Percentiles rank a stretch among this genome's conserved stretches.
Conservation (phyloP, 2,113 vertebrate species). For the Phyllopteryx taeniolatus region DNA sequence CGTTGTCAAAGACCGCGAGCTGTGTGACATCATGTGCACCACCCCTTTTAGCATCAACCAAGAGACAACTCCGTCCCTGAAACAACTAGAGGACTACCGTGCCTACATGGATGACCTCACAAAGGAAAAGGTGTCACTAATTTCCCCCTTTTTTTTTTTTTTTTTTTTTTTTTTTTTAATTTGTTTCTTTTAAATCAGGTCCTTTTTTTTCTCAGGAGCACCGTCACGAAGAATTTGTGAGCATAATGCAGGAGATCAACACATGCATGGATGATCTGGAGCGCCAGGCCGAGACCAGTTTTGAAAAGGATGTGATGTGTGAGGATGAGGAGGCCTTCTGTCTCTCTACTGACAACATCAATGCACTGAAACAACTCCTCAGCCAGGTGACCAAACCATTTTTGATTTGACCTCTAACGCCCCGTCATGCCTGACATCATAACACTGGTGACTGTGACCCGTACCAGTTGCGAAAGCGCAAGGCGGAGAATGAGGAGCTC, state of each 20-base stretch:
- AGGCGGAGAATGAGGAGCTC: constrained; percentile 71
- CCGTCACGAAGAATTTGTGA: constrained; percentile 79
- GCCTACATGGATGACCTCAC: constrained; percentile 70
- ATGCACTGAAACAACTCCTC: constrained; percentile 78
- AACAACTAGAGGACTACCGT: constrained; percentile 77
- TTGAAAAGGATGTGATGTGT: constrained; percentile 84
- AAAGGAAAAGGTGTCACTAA: constrained; percentile 75
- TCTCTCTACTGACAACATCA: constrained; percentile 83
- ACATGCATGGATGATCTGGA: constrained; percentile 86
- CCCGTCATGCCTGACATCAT: neutral
- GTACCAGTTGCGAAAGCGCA: constrained; percentile 77
- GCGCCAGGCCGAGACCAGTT: constrained; percentile 81
- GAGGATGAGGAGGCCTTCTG: constrained; percentile 87
- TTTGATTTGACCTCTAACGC: neutral
- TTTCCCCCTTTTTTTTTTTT: neutral
- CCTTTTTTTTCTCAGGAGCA: constrained; percentile 66
- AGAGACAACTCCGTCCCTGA: constrained; percentile 72
- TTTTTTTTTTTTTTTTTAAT: neutral
- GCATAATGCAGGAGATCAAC: constrained; percentile 77
- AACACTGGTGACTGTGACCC: neutral
- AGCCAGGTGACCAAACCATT: constrained; percentile 70
- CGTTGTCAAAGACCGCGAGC: constrained; percentile 74
- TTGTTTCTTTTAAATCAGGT: neutral
- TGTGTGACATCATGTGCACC: constrained; percentile 81
- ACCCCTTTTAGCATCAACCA: constrained; percentile 60